Evolutionary conservation across 2,888 invertebrate genomes (phyloP), one percentile per base, ranked within the genome.

Genomic region (Anthophora plumipes): DNA sequence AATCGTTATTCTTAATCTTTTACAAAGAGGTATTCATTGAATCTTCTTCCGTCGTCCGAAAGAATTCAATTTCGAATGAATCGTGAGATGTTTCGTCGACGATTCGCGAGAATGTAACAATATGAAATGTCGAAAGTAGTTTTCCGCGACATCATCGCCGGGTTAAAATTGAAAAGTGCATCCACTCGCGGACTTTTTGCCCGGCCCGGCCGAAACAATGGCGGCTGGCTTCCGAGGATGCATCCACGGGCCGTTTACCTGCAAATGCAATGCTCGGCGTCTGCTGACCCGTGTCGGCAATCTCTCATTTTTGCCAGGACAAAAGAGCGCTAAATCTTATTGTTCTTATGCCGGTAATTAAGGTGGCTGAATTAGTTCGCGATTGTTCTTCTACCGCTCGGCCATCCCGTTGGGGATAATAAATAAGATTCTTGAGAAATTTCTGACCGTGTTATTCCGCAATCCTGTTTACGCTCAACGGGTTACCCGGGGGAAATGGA

Each of bases 341-440:
- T 93, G 92, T 93, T 93, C 92, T 91, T 92, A 91, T 88, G 92
- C 86, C 90, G 91, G 92, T 93, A 93, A 93, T 93, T 93, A 93
- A 92, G 90, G 89, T 54, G 89, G 89, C 90, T 90, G 91, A 93
- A 93, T 93, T 93, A 93, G 91, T 91, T 90, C 87, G 87, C 91
- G 90, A 93, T 93, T 93, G 92, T 93, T 93, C 91, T 80, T 73
- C 76, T 39, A 46, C 59, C 22, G 75, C 37, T 76, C 74, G 67
- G 39, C 66, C 68, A 66, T 55, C 25, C 82, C 67, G 79, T 83
- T 77, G 83, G 85, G 85, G 90, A 92, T 92, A 90, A 92, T 92
- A 93, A 92, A 92, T 93, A 92, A 93, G 91, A 93, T 92, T 93
- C 89, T 90, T 88, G 90, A 90, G 91, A 91, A 92, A 92, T 91